These are phyloP conservation scores for Pristionchus maxplancki DNA, from an alignment of 2,888 invertebrate species.

Conservation along the genomic window DNA sequence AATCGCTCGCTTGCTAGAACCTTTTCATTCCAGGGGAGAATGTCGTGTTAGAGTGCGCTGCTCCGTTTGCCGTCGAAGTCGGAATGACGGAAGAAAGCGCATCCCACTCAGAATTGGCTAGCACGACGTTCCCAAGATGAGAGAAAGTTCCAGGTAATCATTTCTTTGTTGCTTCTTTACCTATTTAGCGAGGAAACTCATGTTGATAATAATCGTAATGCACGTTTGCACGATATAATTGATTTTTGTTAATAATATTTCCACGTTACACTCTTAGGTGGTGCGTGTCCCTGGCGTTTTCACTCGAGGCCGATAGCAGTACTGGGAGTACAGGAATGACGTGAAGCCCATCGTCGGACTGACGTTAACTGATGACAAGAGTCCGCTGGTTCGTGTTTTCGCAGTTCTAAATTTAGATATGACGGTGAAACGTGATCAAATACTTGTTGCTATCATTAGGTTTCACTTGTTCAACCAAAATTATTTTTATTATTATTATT, in stretches of 20 bases:
- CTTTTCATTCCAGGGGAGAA: constrained; percentile 16
- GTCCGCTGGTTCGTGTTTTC: not conserved
- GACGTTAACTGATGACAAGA: constrained; percentile 37
- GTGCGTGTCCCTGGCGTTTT: constrained; percentile 74
- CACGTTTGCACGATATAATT: too few relatives aligned
- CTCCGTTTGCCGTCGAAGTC: constrained; percentile 1
- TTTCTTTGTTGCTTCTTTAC: not conserved
- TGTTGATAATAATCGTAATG: not conserved
- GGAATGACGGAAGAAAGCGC: constrained; percentile 47
- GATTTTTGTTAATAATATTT: too few relatives aligned
- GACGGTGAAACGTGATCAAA: too few relatives aligned
- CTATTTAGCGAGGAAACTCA: not conserved
- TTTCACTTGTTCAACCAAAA: too few relatives aligned
- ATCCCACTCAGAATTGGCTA: not conserved
- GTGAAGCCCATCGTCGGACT: constrained; percentile 53
- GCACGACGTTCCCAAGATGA: constrained; percentile 42
- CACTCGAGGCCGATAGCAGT: constrained; percentile 74
- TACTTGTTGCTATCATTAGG: too few relatives aligned
- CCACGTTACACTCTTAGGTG: constrained; percentile 60
- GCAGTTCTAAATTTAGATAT: too few relatives aligned
- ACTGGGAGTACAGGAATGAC: constrained; percentile 61
- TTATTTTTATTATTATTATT: too few relatives aligned
- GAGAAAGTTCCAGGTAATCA: constrained; percentile 38
- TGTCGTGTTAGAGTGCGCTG: constrained; percentile 33
- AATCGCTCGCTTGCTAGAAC: too few relatives aligned